These are phyloP conservation scores for Imbricaverruca yamaguchii DNA, from an alignment of 2,888 invertebrate genomes.

Conservation along the genomic window DNA sequence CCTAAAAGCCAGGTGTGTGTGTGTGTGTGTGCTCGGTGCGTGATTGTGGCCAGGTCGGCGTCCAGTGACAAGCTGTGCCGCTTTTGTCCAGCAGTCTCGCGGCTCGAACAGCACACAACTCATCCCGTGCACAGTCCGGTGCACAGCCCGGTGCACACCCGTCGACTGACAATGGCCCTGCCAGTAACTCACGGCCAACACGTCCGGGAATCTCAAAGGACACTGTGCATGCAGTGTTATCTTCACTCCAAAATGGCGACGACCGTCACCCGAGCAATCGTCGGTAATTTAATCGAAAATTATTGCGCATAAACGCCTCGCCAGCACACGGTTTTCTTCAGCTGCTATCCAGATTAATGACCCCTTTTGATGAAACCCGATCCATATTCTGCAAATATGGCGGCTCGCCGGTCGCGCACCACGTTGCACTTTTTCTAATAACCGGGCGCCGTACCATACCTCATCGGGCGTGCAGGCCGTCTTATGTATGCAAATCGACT, in stretches of 20 bases:
- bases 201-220: neutral
- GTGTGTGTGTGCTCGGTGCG: neutral
- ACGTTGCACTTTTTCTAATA: constrained; percentile 19
- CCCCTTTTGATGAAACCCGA: constrained; percentile 6
- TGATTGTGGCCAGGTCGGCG: neutral
- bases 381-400: constrained; percentile 20
- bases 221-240: neutral
- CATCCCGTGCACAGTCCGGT: too few relatives aligned
- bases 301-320: constrained; percentile 1
- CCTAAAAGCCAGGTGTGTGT: neutral
- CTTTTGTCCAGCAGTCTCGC: neutral
- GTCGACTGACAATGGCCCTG: too few relatives aligned
- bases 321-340: neutral
- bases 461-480: neutral
- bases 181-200: too few relatives aligned
- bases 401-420: neutral
- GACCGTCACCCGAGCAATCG: neutral
- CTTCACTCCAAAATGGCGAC: neutral
- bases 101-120: neutral
- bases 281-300: neutral
- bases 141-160: too few relatives aligned
- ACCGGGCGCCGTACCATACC: constrained; percentile 4
- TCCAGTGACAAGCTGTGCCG: neutral
- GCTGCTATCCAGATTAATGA: constrained; percentile 2
- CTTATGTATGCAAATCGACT: neutral